Percentiles rank a stretch among this genome's conserved stretches.
These are phyloP conservation scores for Atrichornis clamosus DNA, from an alignment of 2,113 vertebrate genomes.

Conservation along the genomic window DNA sequence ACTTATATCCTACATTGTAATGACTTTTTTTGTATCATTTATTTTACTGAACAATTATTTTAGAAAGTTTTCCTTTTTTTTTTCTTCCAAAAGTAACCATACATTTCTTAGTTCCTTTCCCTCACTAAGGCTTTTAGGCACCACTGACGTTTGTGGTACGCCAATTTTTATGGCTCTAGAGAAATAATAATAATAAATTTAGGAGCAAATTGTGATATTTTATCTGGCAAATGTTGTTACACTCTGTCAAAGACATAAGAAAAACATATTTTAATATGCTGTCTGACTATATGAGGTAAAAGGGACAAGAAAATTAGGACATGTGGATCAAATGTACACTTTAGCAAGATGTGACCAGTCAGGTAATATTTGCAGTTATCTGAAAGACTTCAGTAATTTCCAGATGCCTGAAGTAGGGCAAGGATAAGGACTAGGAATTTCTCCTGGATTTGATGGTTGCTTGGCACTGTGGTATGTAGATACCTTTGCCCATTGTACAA, in stretches of 20 bases:
- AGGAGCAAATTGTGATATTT: conserved; percentile 19
- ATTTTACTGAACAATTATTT: not conserved
- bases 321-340: not conserved
- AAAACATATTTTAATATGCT: conserved; percentile 33
- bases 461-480: conserved; percentile 36
- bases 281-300: conserved; percentile 22
- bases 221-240: not conserved
- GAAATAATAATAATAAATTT: not conserved
- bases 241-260: not conserved
- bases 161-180: not conserved
- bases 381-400: not conserved
- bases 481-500: conserved; percentile 29
- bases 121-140: not conserved
- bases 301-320: not conserved
- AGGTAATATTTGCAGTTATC: not conserved
- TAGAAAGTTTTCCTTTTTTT: not conserved
- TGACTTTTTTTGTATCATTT: not conserved
- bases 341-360: not conserved
- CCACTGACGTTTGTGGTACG: not conserved
- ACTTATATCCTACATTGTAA: not conserved
- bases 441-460: conserved; percentile 39
- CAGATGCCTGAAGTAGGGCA: conserved; percentile 10
- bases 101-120: not conserved
- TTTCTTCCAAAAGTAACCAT: not conserved
- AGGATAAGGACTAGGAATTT: not conserved